phyloP scores from a whole-genome alignment of 2,113 vertebrate species.

The Micromys minutus region DNA sequence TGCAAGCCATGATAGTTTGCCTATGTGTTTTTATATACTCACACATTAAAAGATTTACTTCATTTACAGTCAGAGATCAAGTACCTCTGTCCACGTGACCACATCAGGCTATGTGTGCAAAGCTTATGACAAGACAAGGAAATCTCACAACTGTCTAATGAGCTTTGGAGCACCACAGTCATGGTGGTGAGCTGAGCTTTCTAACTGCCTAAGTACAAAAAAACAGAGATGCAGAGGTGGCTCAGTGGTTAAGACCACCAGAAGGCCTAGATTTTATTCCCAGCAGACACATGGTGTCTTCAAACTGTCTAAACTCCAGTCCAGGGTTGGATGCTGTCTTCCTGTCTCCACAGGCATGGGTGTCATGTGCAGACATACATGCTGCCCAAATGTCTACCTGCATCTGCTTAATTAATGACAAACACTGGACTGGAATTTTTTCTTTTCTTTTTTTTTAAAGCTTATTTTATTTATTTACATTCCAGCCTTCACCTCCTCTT shows the following conservation, averaged over 20 bases:
- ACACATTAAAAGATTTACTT: not conserved
- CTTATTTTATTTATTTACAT: no score
- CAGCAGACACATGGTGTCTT: not conserved
- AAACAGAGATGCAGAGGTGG: no score
- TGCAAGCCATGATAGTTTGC: not conserved
- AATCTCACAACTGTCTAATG: not conserved
- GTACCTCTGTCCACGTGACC: not conserved
- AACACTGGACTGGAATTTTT: no score
- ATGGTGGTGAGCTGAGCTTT: constrained; percentile 13
- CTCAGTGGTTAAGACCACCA: not conserved
- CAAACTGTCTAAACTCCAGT: not conserved
- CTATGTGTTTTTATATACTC: not conserved
- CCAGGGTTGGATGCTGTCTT: no score
- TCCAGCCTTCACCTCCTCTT: no score
- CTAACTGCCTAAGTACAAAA: not conserved
- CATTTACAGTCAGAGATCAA: not conserved
- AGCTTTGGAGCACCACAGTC: constrained; percentile 40
- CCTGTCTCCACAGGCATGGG: not conserved
- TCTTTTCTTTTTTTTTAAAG: no score
- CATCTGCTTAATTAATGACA: not conserved
- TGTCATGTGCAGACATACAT: not conserved
- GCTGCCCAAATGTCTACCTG: not conserved
- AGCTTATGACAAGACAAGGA: not conserved
- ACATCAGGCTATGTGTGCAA: not conserved
- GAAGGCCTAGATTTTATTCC: not conserved